Base-by-base conservation (phyloP, 2,888 invertebrate species). In the Agrochola lota region DNA sequence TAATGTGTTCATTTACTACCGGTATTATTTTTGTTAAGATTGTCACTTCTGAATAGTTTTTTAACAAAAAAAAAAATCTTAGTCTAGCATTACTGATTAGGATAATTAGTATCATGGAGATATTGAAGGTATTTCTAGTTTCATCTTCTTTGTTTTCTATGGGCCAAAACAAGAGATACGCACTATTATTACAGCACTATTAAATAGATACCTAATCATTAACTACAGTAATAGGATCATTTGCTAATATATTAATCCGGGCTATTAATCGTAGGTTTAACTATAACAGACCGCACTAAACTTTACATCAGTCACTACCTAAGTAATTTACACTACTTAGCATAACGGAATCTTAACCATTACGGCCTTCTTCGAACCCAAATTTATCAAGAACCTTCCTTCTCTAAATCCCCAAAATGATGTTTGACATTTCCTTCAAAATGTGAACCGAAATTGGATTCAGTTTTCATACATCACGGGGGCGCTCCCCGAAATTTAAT, bases 381-480 rank as follows among this genome's bases (percentile, higher is more conserved):
- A 81, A 85, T 80, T 78, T 78, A 80, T 81, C 77, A 77, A 83
- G 87, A 77, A 77, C 80, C 72, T 64, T 67, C 84, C 71, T 40
- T 67, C 55, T 57, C 57, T 55, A 78, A 83, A 88, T 76, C 80
- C 77, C 72, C 15, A 26, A 83, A 89, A 86, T 80, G 63, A 81
- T 79, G 80, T 77, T 83, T 78, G 78, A 80, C 73, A 72, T 81
- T 83, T 81, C 76, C 74, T 57, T 66, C 52, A 59, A 69, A 69
- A 63, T 64, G 63, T 40, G 63, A 35, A 69, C 70, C 63, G 46
- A 77, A 88, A 87, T 88, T 78, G 66, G 71, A 80, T 85, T 87
- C 85, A 78, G 78, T 85, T 85, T 81, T 78, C 81, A 84, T 85
- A 83, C 69, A 84, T 86, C 84, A 88, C 40, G 43, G 59, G 57